Base-by-base conservation (phyloP, 2,888 invertebrate species). In the Coenonympha arcania region DNA sequence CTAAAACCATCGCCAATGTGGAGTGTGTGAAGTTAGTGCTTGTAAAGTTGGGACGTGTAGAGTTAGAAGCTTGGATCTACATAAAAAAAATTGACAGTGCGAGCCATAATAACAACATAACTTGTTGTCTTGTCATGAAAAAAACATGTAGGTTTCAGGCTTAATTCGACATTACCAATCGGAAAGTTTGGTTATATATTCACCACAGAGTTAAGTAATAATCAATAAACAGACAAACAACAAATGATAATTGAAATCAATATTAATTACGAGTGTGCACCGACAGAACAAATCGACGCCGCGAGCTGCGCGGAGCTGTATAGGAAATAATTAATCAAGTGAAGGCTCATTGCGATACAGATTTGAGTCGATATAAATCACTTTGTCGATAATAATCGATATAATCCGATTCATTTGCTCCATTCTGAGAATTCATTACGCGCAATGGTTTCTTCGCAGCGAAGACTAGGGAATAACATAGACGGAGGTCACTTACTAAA, bases 301-400 rank as follows among this genome's bases (percentile, higher is more conserved):
- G 11, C 34, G 34, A 18, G n/a, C n/a, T 36, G 19, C 19, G n/a
- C 34, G 8, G 31, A 31, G 15, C 15, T 31, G n/a, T 6, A 22
- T 13, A 9, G 22, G 15, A 19, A 24, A 8, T 39, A 13, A 39
- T 37, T 41, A 34, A 30, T 30, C 30, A 15, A 39, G 15, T n/a
- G 26, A 36, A 36, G 37, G 37, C 8, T 36, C 31, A 33, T 48
- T 43, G 28, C 9, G 48, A 48, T 40, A 52, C 39, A 28, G 22
- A 42, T 48, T 19, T 6, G 20, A 15, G 43, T 48, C 43, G 37
- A 51, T 47, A 51, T 43, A 51, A 51, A 47, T 47, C 20, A 43
- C 15, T 48, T 13, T 8, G 22, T 39, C 37, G 34, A 6, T 9
- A 9, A 8, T 8, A 24, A 8, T 9, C 24, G 30, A 22, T 39